phyloP scores from a whole-genome alignment of 2,797 vertebrate genomes.

The Poliocrania exsul region DNA sequence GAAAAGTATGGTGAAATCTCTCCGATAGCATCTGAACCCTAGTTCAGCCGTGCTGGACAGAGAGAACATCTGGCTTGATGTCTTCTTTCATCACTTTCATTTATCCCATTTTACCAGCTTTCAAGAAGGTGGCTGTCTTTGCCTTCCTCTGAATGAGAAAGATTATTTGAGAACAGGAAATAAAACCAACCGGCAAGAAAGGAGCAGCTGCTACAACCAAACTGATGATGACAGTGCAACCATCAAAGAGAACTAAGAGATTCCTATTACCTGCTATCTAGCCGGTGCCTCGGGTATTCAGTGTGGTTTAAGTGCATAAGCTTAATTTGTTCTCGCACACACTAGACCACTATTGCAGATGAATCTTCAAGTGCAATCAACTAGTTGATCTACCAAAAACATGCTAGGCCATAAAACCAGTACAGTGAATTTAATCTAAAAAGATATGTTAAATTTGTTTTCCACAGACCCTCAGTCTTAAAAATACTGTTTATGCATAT shows the following conservation, averaged over 20 bases:
- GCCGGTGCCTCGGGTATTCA: not conserved
- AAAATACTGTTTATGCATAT: conserved; percentile 12
- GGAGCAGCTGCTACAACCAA: conserved; percentile 33
- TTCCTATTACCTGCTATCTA: conserved; percentile 2
- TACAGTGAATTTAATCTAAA: conserved; percentile 21
- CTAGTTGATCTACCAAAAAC: conserved; percentile 16
- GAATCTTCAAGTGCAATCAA: conserved; percentile 1
- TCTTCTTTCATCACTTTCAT: conserved; percentile 16
- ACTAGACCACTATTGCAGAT: not conserved
- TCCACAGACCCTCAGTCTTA: not conserved
- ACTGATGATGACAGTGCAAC: conserved; percentile 28
- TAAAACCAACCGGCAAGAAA: conserved; percentile 13
- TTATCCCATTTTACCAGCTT: conserved; percentile 1
- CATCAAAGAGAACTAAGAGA: conserved; percentile 16
- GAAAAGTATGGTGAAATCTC: not conserved
- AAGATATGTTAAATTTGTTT: not conserved
- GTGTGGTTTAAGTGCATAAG: not conserved
- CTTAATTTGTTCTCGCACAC: conserved; percentile 1
- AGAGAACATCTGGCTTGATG: not conserved
- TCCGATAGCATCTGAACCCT: not conserved
- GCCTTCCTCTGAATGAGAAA: not conserved
- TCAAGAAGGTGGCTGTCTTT: conserved; percentile 18
- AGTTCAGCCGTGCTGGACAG: not conserved
- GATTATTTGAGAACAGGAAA: not conserved
- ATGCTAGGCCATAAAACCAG: not conserved